Percentiles rank a stretch among this genome's conserved stretches.
phyloP scores from a whole-genome alignment of 2,113 vertebrate genomes.

The Lasiurus cinereus region DNA sequence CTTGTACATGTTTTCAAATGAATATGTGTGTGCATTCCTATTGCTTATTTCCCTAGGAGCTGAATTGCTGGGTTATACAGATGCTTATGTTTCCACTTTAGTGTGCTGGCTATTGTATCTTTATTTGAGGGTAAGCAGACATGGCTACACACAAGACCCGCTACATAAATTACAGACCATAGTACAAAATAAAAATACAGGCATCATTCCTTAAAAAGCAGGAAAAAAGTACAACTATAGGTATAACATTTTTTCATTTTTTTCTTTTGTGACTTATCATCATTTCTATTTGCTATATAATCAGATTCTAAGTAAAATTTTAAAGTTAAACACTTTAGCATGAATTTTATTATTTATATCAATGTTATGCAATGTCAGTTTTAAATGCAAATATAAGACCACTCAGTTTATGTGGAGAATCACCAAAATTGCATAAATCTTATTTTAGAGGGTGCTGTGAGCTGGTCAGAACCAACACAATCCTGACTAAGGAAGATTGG shows the following conservation, averaged over 20 bases:
- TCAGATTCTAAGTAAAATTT: neutral
- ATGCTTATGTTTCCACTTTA: neutral
- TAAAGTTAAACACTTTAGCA: neutral
- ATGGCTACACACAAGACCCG: neutral
- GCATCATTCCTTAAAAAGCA: neutral
- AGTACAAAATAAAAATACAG: conserved; percentile 26
- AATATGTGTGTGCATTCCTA: neutral
- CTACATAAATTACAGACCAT: neutral
- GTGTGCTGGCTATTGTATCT: neutral
- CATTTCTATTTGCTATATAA: neutral
- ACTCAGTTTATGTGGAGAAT: neutral
- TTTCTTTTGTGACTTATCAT: conserved; percentile 14
- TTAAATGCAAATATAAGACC: neutral
- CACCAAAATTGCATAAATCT: neutral
- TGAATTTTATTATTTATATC: neutral
- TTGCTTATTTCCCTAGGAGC: neutral
- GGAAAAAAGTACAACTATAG: neutral
- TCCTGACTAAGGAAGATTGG: neutral
- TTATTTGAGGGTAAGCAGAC: conserved; percentile 32
- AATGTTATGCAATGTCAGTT: neutral
- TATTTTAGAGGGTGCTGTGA: neutral
- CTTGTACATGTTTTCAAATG: neutral
- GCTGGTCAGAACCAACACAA: neutral
- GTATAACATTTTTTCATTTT: neutral
- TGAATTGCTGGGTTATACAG: neutral